phyloP scores from a whole-genome alignment of 2,888 invertebrate species.

The Chrysina gloriosa region DNA sequence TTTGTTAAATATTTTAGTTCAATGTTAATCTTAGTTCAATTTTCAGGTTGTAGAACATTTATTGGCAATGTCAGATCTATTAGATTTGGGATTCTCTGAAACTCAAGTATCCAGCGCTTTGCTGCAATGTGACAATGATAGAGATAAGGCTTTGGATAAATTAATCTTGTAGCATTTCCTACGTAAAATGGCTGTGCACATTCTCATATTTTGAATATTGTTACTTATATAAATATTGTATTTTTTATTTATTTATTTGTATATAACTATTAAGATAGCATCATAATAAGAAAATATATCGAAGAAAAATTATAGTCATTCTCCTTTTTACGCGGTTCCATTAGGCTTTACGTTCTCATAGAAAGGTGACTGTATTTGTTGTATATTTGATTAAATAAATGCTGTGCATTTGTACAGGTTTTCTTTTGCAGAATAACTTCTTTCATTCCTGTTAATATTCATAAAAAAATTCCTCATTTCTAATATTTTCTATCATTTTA shows the following conservation, averaged over 20 bases:
- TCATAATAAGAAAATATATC: conserved; percentile 30
- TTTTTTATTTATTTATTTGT: conserved; percentile 45
- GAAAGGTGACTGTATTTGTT: conserved; percentile 32
- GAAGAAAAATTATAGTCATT: conserved; percentile 27
- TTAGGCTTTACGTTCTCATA: conserved; percentile 16
- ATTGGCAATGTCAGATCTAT: conserved; percentile 79
- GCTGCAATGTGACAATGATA: conserved; percentile 81
- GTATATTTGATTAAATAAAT: conserved; percentile 39
- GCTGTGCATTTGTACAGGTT: conserved; percentile 28
- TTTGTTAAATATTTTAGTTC: too few species aligned
- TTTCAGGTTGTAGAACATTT: conserved; percentile 76
- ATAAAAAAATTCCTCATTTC: too few species aligned
- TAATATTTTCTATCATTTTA: too few species aligned
- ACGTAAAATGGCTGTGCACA: conserved; percentile 39
- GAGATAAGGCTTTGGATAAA: conserved; percentile 87
- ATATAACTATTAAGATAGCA: conserved; percentile 37
- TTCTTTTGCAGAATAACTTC: not conserved
- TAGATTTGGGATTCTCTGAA: conserved; percentile 87
- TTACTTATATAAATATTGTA: conserved; percentile 38
- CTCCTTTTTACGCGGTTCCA: conserved; percentile 27
- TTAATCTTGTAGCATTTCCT: conserved; percentile 75
- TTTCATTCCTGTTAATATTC: not conserved
- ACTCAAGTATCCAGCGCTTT: conserved; percentile 79
- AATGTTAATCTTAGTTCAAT: too few species aligned
- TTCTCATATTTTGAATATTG: conserved; percentile 39